Evolutionary conservation across 2,888 invertebrate genomes (phyloP), one percentile per base, ranked within the genome.

Genomic region (Mesorhabditis belari): DNA sequence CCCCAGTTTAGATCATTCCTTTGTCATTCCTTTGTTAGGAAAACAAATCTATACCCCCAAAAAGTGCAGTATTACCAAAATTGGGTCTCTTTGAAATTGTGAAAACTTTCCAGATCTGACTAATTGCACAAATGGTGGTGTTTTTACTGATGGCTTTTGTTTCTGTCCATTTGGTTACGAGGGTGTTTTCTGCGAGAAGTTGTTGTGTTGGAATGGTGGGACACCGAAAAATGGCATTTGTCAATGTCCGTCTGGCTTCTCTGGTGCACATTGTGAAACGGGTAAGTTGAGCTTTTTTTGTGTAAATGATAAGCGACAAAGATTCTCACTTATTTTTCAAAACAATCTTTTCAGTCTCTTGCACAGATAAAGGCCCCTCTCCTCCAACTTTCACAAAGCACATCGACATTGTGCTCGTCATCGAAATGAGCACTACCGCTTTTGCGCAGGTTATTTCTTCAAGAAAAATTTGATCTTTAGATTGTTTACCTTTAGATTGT

Each of bases 131-230:
- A n/a, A n/a, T n/a, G n/a, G n/a, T n/a, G n/a, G n/a, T n/a, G n/a
- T n/a, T n/a, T n/a, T n/a, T n/a, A n/a, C n/a, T 4, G 56, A 65
- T 0, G 72, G 73, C 63, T 71, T 73, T 28, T 76, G 76, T 60
- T 64, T 69, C 64, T 76, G 76, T 53, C 65, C 70, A 12, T 63
- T 70, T 5, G 61, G 66, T 60, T 76, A 58, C 60, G 61, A 62
- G n/a, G 76, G 76, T 58, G 54, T 60, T 1, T 61, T 70, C 28
- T 76, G 76, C 60, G 62, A 73, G 52, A 64, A 9, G 35, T 25
- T 62, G 61, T 26, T 55, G 26, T 76, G 76, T 58, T 69, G 61
- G 55, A 76, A 76, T 35, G 74, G 74, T 24, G 76, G 74, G 56
- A 74, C 74, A 3, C 59, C 64, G 9, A 35, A 52, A 17, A 9